Evolutionary conservation across 1,140 invertebrate genomes (phyloP), one percentile per base, ranked within the genome.

Genomic region (Zaprionus nigranus): DNA sequence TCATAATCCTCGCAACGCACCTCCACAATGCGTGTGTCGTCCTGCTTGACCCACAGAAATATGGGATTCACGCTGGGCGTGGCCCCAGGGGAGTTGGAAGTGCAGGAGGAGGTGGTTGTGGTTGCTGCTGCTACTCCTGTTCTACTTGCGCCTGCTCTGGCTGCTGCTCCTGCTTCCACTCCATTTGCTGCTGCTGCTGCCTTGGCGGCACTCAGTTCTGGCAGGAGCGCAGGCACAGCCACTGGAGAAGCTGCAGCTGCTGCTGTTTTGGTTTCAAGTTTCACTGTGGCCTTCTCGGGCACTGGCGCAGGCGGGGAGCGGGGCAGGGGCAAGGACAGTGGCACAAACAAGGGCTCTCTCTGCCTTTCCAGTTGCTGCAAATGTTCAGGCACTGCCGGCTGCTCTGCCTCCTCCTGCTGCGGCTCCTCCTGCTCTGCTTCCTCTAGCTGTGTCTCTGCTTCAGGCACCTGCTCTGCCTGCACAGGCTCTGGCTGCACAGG

Each of bases 1-100:
- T 97, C 96, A 93, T 97, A 97, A 90, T 97, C 96, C 93, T 97
- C 96, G 93, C 96, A 97, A 90, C 95, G 95, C 75, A 97, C 96
- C 92, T 97, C 96, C 84, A 97, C 95, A 82, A 97, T 96, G 86
- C 94, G 94, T 64, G 96, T 96, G 86, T 96, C 95, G 74, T 95
- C 94, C 91, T 96, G 96, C 80, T 96, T 95, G 46, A 96, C 96
- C 96, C 96, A 97, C 63, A 97, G 94, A 92, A 97, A 97, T 65
- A 97, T 96, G 58, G 96, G 96, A 90, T 96, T 96, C 7, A 96
- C 95, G 78, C 95, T 94, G 51, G 95, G 87, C 70, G 72, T 1
- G 79, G 56, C n/a, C 72, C 54, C 40, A 59, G 24, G 46, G 26
- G 36, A 43, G 24, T 26, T 26, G 13, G 9, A 13, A 20, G 36